Evolutionary conservation across 1,140 invertebrate species (phyloP).

Genomic region (Teleopsis dalmanni): DNA sequence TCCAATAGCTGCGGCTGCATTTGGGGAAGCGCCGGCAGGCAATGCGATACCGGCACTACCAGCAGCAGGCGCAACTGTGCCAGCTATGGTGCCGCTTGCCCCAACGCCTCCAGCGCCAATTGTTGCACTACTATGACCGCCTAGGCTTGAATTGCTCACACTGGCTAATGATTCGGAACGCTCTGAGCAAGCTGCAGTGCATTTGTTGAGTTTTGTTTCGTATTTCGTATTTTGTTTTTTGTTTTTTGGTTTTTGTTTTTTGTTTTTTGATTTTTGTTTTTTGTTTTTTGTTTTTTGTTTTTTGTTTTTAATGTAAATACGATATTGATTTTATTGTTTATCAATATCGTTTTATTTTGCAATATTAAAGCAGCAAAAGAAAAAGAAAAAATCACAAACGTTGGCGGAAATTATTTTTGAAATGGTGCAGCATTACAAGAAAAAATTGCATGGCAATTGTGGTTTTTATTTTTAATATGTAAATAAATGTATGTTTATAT

Average conservation of each 20-base stretch:
- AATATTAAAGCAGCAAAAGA: not conserved
- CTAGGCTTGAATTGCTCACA: constrained; percentile 33
- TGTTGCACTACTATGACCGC: constrained; percentile 29
- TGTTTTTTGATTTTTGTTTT: too few relatives aligned
- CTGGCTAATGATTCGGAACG: constrained; percentile 40
- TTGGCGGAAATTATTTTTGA: constrained; percentile 15
- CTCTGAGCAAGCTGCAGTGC: constrained; percentile 36
- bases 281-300: too few relatives aligned
- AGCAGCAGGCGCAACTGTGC: constrained; percentile 6
- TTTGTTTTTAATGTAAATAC: constrained; percentile 6
- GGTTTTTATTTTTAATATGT: too few relatives aligned
- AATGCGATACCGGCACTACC: constrained; percentile 2
- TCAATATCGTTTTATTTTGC: too few relatives aligned
- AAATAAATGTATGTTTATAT: too few relatives aligned
- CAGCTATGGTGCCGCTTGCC: constrained; percentile 8
- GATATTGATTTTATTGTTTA: too few relatives aligned
- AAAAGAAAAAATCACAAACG: not conserved
- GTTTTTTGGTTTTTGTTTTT: too few relatives aligned
- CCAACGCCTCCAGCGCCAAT: constrained; percentile 10
- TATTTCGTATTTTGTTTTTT: too few relatives aligned
- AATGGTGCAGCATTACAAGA: too few relatives aligned
- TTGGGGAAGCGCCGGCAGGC: constrained; percentile 4
- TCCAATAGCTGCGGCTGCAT: constrained; percentile 13
- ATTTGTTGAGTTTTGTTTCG: not conserved
- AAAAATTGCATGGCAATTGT: too few relatives aligned